Evolutionary conservation across 2,888 invertebrate species (phyloP).

Genomic region (Capitulum mitella): DNA sequence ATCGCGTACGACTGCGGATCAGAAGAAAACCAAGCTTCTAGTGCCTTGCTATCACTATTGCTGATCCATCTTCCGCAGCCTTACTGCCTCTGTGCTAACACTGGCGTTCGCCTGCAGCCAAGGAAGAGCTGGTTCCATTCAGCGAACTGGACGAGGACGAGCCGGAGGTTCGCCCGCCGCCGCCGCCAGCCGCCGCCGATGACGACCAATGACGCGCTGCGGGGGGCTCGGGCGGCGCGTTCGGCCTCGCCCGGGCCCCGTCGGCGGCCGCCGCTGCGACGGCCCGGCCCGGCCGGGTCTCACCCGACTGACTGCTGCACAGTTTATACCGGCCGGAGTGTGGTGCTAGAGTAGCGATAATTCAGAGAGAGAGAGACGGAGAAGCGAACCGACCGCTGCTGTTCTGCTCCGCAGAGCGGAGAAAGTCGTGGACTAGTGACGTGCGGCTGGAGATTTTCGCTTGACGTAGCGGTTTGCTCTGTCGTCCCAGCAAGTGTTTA

Average conservation of each 20-base stretch:
- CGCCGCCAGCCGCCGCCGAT: neutral
- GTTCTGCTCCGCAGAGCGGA: too few relatives aligned
- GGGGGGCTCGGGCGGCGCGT: neutral
- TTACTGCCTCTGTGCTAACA: too few relatives aligned
- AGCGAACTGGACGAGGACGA: conserved; percentile 8
- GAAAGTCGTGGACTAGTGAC: too few relatives aligned
- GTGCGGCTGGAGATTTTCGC: too few relatives aligned
- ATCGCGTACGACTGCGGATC: too few relatives aligned
- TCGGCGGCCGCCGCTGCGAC: neutral
- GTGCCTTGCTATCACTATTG: too few relatives aligned
- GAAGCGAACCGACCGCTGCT: too few relatives aligned
- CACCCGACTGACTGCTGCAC: neutral
- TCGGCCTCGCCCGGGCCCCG: neutral
- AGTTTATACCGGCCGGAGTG: neutral
- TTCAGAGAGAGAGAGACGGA: neutral
- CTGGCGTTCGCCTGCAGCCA: neutral
- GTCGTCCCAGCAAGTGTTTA: too few relatives aligned
- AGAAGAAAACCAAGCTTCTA: too few relatives aligned
- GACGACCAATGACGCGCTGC: neutral
- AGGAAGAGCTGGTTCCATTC: conserved; percentile 8
- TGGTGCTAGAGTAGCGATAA: neutral
- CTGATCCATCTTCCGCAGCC: too few relatives aligned
- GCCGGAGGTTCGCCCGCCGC: neutral
- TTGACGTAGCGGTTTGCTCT: too few relatives aligned
- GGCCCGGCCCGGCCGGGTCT: neutral